phyloP scores from a whole-genome alignment of 2,888 invertebrate genomes.

The Ceratothoa steindachneri region DNA sequence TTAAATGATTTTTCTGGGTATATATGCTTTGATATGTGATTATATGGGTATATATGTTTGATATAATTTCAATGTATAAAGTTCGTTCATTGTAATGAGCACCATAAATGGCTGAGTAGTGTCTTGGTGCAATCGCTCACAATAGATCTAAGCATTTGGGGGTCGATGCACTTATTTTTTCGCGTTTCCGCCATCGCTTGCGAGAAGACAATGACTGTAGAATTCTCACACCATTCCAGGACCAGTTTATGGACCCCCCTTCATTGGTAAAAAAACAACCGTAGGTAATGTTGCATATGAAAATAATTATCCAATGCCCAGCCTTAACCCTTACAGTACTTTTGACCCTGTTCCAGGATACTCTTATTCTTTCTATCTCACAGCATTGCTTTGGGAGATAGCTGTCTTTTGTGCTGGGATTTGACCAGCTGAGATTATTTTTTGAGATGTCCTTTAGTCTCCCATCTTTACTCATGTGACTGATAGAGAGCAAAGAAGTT shows the following conservation, averaged over 20 bases:
- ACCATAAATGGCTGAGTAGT: constrained; percentile 3
- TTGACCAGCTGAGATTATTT: neutral
- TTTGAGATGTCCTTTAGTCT: neutral
- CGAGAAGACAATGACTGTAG: neutral
- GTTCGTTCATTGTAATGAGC: neutral
- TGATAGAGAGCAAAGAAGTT: constrained; percentile 13
- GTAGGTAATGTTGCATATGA: constrained; percentile 13
- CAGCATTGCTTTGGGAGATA: neutral
- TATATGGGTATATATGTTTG: constrained; percentile 13
- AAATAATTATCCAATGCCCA: constrained; percentile 6
- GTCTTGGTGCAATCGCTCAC: neutral
- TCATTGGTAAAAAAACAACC: constrained; percentile 9
- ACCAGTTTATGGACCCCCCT: neutral
- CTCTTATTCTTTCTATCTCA: constrained; percentile 12
- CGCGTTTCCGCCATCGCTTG: neutral
- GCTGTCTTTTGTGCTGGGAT: neutral
- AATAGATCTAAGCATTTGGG: constrained; percentile 6
- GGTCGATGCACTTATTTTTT: constrained; percentile 5
- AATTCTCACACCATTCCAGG: neutral
- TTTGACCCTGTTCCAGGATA: constrained; percentile 3
- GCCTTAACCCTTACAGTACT: constrained; percentile 6
- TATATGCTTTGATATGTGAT: constrained; percentile 6
- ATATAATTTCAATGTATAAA: too few relatives aligned
- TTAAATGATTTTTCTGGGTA: constrained; percentile 9
- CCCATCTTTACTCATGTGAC: neutral